These are phyloP conservation scores for Drosophila siamana DNA, from an alignment of 2,888 invertebrate species.

Conservation along the genomic window DNA sequence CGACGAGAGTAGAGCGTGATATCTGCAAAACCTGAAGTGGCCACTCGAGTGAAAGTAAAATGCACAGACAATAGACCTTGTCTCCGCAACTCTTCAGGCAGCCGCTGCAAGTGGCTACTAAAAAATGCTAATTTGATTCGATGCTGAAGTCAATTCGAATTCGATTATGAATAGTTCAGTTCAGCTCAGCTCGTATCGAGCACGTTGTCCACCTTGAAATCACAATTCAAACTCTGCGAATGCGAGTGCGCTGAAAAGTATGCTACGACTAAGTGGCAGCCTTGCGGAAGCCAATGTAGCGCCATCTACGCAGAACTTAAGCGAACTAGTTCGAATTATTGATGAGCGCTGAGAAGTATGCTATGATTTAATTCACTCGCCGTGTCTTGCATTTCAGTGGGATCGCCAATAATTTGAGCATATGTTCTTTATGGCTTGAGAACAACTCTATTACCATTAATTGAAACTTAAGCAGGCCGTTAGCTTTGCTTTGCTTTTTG, in stretches of 20 bases:
- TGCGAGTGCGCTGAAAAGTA: background rate
- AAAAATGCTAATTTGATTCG: conserved; percentile 20
- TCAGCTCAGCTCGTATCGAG: too few relatives aligned
- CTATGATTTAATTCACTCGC: background rate
- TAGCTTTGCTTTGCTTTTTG: conserved; percentile 57
- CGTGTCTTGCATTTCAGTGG: conserved; percentile 9
- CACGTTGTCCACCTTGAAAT: background rate
- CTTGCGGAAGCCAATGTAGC: too few relatives aligned
- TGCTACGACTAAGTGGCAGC: background rate
- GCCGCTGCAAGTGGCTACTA: conserved; percentile 5
- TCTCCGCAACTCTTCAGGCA: conserved; percentile 8
- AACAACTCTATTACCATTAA: conserved; percentile 75
- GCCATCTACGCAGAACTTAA: too few relatives aligned
- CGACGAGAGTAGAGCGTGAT: conserved; percentile 2
- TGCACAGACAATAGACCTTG: conserved; percentile 13
- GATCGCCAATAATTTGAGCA: conserved; percentile 12
- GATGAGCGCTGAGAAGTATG: too few relatives aligned
- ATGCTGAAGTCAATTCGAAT: conserved; percentile 1
- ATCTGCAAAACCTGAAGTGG: conserved; percentile 5
- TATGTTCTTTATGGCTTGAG: conserved; percentile 11
- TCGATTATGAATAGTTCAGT: background rate
- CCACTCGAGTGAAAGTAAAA: conserved; percentile 11
- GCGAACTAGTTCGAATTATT: too few relatives aligned
- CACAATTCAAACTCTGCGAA: too few relatives aligned
- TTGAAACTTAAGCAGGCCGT: conserved; percentile 78